phyloP scores from a whole-genome alignment of 1,140 invertebrate species.

The Homarus americanus region DNA sequence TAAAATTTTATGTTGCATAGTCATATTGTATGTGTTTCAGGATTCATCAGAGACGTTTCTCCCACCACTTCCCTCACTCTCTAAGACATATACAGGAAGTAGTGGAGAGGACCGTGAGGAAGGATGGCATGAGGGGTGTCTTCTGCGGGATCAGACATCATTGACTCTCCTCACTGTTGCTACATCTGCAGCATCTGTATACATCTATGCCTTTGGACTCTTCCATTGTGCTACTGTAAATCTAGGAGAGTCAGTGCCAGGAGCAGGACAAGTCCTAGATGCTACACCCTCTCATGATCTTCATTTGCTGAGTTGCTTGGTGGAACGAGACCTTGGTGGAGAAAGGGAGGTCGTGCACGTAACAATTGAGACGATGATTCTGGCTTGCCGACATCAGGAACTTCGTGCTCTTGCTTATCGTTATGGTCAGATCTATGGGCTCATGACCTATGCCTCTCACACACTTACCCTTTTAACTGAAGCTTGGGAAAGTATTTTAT shows the following conservation, averaged over 20 bases:
- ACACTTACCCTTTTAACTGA: slow-evolving; percentile 92
- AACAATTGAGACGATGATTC: slow-evolving; percentile 83
- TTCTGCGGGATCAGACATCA: slow-evolving; percentile 84
- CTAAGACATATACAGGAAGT: slow-evolving; percentile 81
- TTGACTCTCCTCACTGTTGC: slow-evolving; percentile 90
- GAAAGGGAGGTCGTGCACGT: slow-evolving; percentile 80
- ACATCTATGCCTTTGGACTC: slow-evolving; percentile 90
- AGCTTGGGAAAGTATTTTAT: slow-evolving; percentile 95
- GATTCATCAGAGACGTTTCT: slow-evolving; percentile 79
- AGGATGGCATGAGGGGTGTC: slow-evolving; percentile 83
- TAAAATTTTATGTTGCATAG: too few relatives aligned
- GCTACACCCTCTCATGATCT: slow-evolving; percentile 78
- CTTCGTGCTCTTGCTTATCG: slow-evolving; percentile 85
- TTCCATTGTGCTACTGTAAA: slow-evolving; percentile 87
- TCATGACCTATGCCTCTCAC: slow-evolving; percentile 85
- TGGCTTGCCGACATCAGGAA: slow-evolving; percentile 84
- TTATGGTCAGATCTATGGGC: slow-evolving; percentile 84
- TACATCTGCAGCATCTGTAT: slow-evolving; percentile 85
- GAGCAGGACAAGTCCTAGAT: slow-evolving; percentile 75
- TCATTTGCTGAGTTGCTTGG: slow-evolving; percentile 77
- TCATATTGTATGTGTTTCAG: slow-evolving; percentile 75
- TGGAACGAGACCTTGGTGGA: slow-evolving; percentile 78
- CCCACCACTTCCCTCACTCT: slow-evolving; percentile 82
- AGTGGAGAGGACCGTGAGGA: slow-evolving; percentile 81
- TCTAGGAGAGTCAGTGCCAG: slow-evolving; percentile 78